Evolutionary conservation across 2,797 vertebrate species (phyloP).

Genomic region (Neosalanx taihuensis): DNA sequence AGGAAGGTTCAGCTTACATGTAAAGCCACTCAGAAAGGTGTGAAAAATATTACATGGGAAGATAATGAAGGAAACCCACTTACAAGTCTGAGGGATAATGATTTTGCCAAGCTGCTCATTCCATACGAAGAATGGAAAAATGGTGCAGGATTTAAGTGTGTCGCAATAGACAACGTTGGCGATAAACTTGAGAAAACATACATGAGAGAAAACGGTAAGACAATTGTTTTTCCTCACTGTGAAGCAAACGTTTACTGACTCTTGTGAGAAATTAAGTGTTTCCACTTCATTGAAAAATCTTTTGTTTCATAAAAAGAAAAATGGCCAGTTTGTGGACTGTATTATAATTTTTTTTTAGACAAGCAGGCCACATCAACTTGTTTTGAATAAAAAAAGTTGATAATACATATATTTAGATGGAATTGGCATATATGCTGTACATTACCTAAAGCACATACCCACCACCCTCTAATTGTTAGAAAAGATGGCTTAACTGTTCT

Average conservation of each 20-base stretch:
- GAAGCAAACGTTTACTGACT: not conserved
- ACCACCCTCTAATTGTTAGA: not conserved
- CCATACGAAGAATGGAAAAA: constrained; percentile 51
- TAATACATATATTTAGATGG: too few relatives aligned
- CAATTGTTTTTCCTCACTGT: not conserved
- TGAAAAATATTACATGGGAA: constrained; percentile 9
- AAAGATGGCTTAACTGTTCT: constrained; percentile 45
- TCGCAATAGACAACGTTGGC: accelerated
- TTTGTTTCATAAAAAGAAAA: not conserved
- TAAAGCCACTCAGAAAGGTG: not conserved
- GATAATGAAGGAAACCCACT: not conserved
- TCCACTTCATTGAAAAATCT: not conserved
- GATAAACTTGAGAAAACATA: accelerated
- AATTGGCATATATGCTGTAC: not conserved
- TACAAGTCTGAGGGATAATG: accelerated
- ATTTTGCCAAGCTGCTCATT: constrained; percentile 6
- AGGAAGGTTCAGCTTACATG: constrained; percentile 36
- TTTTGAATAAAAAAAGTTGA: not conserved
- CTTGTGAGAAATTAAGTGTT: not conserved
- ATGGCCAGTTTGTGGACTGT: not conserved
- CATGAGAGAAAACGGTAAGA: constrained; percentile 52
- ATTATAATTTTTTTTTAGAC: too few relatives aligned
- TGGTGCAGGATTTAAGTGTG: constrained; percentile 21
- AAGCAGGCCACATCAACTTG: not conserved
- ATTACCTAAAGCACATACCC: not conserved